Conservation (phyloP, 1,140 invertebrate genomes). For the Paraescarpia echinospica region DNA sequence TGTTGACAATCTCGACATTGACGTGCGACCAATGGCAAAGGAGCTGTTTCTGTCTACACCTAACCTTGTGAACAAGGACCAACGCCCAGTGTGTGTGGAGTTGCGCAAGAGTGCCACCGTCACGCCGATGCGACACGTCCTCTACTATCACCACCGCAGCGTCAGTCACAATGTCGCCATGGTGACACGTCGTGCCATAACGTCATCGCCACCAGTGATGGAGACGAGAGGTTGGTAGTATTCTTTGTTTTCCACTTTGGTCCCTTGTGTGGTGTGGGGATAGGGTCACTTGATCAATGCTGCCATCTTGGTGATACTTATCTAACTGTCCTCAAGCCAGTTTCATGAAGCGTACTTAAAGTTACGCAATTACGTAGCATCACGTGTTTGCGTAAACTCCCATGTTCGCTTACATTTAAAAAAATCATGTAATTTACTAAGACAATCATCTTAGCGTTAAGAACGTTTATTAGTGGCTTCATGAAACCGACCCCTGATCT, state of each 20-base stretch:
- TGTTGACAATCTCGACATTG: slow-evolving; percentile 73
- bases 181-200: slow-evolving; percentile 18
- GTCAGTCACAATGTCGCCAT: slow-evolving; percentile 86
- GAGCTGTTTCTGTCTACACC: slow-evolving; percentile 96
- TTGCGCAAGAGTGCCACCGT: slow-evolving; percentile 45
- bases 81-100: slow-evolving; percentile 24
- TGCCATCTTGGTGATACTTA: no score
- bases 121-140: slow-evolving; percentile 32
- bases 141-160: slow-evolving; percentile 66
- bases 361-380: no score
- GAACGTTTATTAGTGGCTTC: no score
- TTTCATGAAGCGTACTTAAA: no score
- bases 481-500: no score
- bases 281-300: no score
- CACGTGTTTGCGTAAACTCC: no score
- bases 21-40: slow-evolving; percentile 50
- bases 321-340: no score
- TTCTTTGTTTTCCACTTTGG: not conserved
- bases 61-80: slow-evolving; percentile 82
- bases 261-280: no score
- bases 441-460: no score
- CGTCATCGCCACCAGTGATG: slow-evolving; percentile 64
- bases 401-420: no score
- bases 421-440: no score
- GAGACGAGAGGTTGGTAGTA: slow-evolving; percentile 49